phyloP scores from a whole-genome alignment of 2,797 vertebrate species.

The Percopsis omiscomaycus region DNA sequence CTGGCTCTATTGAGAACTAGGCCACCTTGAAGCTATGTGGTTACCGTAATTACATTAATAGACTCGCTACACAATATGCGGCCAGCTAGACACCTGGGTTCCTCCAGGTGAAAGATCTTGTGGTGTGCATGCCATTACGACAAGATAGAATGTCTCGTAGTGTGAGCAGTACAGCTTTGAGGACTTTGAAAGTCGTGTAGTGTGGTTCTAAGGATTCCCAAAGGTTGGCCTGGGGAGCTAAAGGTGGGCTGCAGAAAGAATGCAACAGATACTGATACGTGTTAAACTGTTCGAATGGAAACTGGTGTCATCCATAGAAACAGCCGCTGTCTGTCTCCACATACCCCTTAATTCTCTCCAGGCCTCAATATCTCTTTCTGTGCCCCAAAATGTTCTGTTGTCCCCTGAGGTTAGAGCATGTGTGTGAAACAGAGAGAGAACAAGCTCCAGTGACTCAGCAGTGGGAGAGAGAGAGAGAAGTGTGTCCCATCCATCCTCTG shows the following conservation, averaged over 20 bases:
- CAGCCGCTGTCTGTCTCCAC: slow-evolving; percentile 13
- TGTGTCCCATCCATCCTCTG: slow-evolving; percentile 59
- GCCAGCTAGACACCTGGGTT: too few species aligned
- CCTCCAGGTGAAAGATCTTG: too few species aligned
- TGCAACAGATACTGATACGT: background rate
- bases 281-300: slow-evolving; percentile 21
- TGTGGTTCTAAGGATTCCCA: slow-evolving; percentile 15
- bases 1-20: too few species aligned
- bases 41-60: too few species aligned
- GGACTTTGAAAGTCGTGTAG: too few species aligned
- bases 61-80: too few species aligned
- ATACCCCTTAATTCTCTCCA: background rate
- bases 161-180: too few species aligned
- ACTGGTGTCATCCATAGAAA: slow-evolving; percentile 15
- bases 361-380: background rate
- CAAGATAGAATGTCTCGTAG: too few species aligned
- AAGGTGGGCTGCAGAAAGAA: background rate
- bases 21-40: too few species aligned
- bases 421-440: slow-evolving; percentile 30
- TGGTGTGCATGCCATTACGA: too few species aligned
- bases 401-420: background rate
- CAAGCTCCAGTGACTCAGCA: slow-evolving; percentile 73
- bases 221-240: background rate
- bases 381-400: background rate
- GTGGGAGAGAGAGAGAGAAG: slow-evolving; percentile 24